Evolutionary conservation across 1,140 invertebrate species (phyloP), one percentile per base, ranked within the genome.

Genomic region (Dinoponera quadriceps): DNA sequence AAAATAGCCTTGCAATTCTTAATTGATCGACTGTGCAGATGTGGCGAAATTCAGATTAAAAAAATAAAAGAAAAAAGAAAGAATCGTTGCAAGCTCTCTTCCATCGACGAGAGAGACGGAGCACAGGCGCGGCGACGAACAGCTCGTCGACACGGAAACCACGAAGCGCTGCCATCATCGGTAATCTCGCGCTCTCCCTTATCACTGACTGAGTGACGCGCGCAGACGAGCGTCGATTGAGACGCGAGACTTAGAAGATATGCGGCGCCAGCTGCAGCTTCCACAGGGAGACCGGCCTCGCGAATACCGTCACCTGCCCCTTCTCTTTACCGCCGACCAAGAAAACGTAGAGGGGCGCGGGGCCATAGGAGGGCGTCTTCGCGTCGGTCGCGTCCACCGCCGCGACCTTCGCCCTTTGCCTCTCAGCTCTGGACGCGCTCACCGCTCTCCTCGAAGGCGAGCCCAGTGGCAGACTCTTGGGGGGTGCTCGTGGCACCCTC

Each of bases 251-350:
- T 92, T 93, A 94, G 72, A 94, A 94, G 77, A 94, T 94, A 84
- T 94, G 92, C n/a, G 93, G 93, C 3, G 93, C 94, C n/a, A 96
- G 90, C 82, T 96, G 95, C 13, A 96, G 92, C 86, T 96, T 96
- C 96, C 96, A 96, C 18, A 96, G 93, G 0, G 96, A 96, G 4
- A 96, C 94, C 0, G 96, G 96, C 85, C 96, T 94, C 83, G 96
- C 96, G 81, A 96, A 96, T 20, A 96, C 95, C 2, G 96, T 96
- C 1, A 96, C 95, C 84, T 96, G 96, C 11, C 96, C 96, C 54
- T 96, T 95, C 86, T 96, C 96, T 85, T 96, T 96, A 0, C 96
- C 96, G 7, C 96, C 96, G 7, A 96, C 93, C 5, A 96, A 83
- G 88, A 96, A 96, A 16, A 96, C 95, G 83, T 96, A 96, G 22